A percentile compares a stretch with the other conserved stretches of the same genome.
phyloP scores from a whole-genome alignment of 2,113 vertebrate genomes.

The Trogon melanurus region DNA sequence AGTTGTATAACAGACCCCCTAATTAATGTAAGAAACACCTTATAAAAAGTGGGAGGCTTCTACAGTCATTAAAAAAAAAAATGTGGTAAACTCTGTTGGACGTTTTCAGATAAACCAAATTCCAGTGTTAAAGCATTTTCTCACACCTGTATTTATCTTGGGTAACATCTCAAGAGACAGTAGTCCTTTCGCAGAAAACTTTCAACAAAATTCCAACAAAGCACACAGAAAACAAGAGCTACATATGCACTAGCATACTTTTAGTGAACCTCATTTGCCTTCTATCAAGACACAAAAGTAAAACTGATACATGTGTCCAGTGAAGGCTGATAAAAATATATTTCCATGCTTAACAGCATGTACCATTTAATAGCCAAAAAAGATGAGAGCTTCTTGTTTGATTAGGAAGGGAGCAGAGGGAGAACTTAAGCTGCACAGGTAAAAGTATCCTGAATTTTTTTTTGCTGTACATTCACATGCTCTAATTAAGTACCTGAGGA shows the following conservation, averaged over 20 bases:
- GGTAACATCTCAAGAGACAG: neutral
- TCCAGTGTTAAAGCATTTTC: neutral
- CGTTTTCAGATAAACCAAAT: neutral
- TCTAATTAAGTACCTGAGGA: neutral
- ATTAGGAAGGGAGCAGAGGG: neutral
- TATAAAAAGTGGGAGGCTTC: neutral
- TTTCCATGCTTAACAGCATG: neutral
- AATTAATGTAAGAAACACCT: slow-evolving; percentile 29
- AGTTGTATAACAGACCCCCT: neutral
- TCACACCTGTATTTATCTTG: neutral
- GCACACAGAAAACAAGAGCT: neutral
- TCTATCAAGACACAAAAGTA: neutral
- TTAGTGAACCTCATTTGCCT: neutral
- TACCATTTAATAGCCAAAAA: neutral
- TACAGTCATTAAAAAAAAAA: neutral
- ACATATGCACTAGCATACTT: neutral
- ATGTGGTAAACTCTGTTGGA: neutral
- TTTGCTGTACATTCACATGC: neutral
- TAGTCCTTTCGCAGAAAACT: neutral
- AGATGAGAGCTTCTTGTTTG: neutral
- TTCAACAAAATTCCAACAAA: neutral
- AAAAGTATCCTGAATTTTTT: neutral
- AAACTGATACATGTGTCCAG: neutral
- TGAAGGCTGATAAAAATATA: neutral
- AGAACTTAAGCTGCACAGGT: neutral